A percentile compares a stretch with the other conserved stretches of the same genome.
phyloP scores from a whole-genome alignment of 2,113 vertebrate genomes.

The Raja brachyura region DNA sequence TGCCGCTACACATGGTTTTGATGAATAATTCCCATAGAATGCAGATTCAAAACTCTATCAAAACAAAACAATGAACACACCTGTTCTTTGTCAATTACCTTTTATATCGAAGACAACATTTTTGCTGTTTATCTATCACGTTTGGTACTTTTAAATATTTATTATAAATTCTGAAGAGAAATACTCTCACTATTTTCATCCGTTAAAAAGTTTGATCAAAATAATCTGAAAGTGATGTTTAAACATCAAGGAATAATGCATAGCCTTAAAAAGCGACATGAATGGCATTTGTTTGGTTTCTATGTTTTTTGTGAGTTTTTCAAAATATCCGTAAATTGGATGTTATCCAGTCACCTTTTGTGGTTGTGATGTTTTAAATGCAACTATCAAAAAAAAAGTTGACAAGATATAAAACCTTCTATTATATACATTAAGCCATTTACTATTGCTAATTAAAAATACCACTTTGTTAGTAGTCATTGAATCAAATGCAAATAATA shows the following conservation, averaged over 20 bases:
- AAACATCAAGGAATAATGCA: background rate
- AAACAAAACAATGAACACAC: background rate
- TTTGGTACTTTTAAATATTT: background rate
- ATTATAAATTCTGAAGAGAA: background rate
- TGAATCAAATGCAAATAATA: background rate
- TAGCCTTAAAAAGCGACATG: background rate
- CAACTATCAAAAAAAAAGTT: background rate
- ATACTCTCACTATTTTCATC: background rate
- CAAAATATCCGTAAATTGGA: background rate
- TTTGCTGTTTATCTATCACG: background rate
- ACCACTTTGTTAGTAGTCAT: background rate
- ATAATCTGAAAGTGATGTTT: background rate
- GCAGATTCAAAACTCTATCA: background rate
- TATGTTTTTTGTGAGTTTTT: background rate
- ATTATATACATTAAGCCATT: background rate
- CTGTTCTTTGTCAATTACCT: background rate
- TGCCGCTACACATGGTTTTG: too few species aligned
- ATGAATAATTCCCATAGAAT: background rate
- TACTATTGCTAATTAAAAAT: background rate
- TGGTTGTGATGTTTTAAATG: background rate
- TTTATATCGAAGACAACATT: background rate
- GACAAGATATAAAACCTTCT: background rate
- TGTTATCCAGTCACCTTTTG: background rate
- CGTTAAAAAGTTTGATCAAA: background rate
- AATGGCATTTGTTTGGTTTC: background rate